Conservation (phyloP, 2,888 invertebrate genomes). For the Apomyelois bistriatella region DNA sequence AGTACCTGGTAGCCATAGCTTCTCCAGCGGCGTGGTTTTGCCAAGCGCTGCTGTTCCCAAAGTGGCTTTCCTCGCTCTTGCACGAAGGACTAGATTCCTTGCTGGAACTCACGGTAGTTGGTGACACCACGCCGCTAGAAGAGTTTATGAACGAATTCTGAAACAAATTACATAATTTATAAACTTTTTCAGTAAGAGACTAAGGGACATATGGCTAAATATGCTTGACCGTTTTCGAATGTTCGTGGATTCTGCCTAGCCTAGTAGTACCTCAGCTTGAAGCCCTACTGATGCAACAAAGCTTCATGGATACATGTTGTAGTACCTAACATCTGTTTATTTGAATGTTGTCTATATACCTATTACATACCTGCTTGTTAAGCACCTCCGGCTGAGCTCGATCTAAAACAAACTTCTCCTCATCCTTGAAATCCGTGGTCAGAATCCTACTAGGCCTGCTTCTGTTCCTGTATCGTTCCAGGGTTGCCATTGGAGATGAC, state of each 20-base stretch:
- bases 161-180: conserved; percentile 18
- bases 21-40: conserved; percentile 75
- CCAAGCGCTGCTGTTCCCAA: conserved; percentile 68
- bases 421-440: conserved; percentile 58
- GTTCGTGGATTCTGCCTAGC: too few relatives aligned
- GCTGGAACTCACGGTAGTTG: conserved; percentile 65
- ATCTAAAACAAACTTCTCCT: conserved; percentile 87
- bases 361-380: conserved; percentile 61
- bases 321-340: too few relatives aligned
- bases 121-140: conserved; percentile 64
- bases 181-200: neutral
- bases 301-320: too few relatives aligned
- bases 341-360: too few relatives aligned
- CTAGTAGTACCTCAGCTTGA: too few relatives aligned
- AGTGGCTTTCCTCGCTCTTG: conserved; percentile 74
- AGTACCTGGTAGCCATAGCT: conserved; percentile 76
- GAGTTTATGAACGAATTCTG: conserved; percentile 72
- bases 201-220: too few relatives aligned
- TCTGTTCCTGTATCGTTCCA: conserved; percentile 68
- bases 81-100: conserved; percentile 77
- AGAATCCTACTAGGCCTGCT: conserved; percentile 63
- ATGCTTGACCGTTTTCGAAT: too few relatives aligned
- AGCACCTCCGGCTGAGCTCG: conserved; percentile 79
- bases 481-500: conserved; percentile 66
- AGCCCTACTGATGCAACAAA: too few relatives aligned